Evolutionary conservation across 23 tunicate species (phyloP), one percentile per base, ranked within the genome.

Genomic region (Trididemnum clinides): DNA sequence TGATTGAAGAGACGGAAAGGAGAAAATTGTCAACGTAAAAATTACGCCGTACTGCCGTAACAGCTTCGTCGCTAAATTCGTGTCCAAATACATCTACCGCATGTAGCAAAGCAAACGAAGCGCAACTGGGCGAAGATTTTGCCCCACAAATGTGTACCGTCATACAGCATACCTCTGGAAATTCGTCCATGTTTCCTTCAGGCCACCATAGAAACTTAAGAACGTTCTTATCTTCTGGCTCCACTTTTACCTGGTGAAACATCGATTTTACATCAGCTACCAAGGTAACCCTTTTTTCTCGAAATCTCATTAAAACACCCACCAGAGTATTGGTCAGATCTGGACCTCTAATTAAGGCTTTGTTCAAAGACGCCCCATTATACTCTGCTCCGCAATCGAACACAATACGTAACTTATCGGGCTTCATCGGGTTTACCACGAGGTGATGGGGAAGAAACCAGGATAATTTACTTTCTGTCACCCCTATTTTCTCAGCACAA

Each of bases 401-500:
- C 12, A 70, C 77, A 70, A 70, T 28, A 12, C 39, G 19, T 37
- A 70, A 37, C 39, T 70, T 70, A 37, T 70, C 22, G 15, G 77
- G 77, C 77, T 70, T 70, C 39, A 26, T 33, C 5, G 77, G 77
- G 39, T 70, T 70, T 5, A 70, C 18, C 27, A 70, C 77, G 38
- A 20, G 25, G 39, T 70, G 77, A 70, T 70, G 77, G 22, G 77
- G 77, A n/a, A 70, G 22, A 33, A 26, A 70, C 77, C 77, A 70
- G 20, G 20, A 25, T 10, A 4, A n/a, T 28, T 59, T 28, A 10
- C 20, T n/a, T n/a, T n/a, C 66, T 3, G 66, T 19, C 66, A 19
- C 66, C 20, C 27, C 5, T 25, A 59, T n/a, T 59, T 4, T 4
- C 25, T 59, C 66, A 59, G 66, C 25, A 28, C 22, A 59, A 10